Conservation (phyloP, 2,797 vertebrate genomes). For the Melanotaenia maccullochi region DNA sequence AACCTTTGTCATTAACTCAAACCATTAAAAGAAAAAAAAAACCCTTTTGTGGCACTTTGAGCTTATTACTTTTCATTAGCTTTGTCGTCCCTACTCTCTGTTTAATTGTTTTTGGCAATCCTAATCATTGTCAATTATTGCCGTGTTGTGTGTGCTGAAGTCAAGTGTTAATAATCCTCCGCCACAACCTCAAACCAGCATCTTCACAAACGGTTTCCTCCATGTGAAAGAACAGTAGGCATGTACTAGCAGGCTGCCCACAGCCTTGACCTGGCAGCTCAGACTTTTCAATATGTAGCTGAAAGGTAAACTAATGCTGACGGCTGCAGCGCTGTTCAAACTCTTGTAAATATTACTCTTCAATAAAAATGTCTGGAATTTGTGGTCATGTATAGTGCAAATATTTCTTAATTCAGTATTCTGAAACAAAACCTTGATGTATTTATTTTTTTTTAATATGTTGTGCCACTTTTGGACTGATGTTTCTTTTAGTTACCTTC, state of each 20-base stretch:
- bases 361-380: neutral
- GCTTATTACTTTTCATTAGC: constrained; percentile 70
- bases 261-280: constrained; percentile 16
- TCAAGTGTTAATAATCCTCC: constrained; percentile 42
- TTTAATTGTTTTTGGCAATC: constrained; percentile 56
- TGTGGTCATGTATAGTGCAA: neutral
- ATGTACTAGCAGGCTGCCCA: constrained; percentile 7
- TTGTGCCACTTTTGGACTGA: neutral
- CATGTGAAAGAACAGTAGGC: constrained; percentile 19
- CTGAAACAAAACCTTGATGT: neutral
- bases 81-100: constrained; percentile 36
- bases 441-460: neutral
- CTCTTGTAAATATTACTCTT: neutral
- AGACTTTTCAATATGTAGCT: neutral
- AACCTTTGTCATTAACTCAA: constrained; percentile 54
- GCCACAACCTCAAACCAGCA: constrained; percentile 41
- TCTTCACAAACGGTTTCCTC: constrained; percentile 27
- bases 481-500: neutral
- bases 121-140: constrained; percentile 43
- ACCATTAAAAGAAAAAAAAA: constrained; percentile 33
- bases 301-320: constrained; percentile 25
- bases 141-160: constrained; percentile 30
- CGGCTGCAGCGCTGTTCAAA: neutral
- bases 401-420: neutral
- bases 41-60: constrained; percentile 59